Percentiles rank a stretch among this genome's conserved stretches.
phyloP scores from a whole-genome alignment of 2,888 invertebrate genomes.

The Eristalis pertinax region DNA sequence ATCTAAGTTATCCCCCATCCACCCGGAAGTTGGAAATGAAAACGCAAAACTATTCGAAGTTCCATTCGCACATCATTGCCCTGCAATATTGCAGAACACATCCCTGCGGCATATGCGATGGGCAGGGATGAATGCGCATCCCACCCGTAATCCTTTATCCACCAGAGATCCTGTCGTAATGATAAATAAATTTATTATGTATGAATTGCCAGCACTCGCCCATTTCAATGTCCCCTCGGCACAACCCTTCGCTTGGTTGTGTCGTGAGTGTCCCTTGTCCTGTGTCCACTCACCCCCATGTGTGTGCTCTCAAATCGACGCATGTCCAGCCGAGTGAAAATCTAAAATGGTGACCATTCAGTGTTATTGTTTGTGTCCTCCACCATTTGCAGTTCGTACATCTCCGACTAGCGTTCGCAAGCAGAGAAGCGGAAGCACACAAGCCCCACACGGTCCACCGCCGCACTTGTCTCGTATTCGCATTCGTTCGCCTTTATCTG shows the following conservation, averaged over 20 bases:
- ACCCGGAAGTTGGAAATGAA: constrained; percentile 12
- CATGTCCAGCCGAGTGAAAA: constrained; percentile 57
- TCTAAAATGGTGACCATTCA: constrained; percentile 65
- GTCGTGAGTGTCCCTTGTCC: constrained; percentile 5
- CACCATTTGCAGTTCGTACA: constrained; percentile 2
- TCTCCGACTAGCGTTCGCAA: too few relatives aligned
- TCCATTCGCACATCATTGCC: constrained; percentile 15
- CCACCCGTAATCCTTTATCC: constrained; percentile 63
- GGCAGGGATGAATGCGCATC: constrained; percentile 26
- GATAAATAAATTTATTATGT: constrained; percentile 81
- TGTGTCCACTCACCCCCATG: constrained; percentile 57
- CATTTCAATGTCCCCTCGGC: constrained; percentile 37
- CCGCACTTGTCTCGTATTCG: not conserved
- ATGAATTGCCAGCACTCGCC: constrained; percentile 75
- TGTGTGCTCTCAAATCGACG: constrained; percentile 51
- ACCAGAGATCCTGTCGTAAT: constrained; percentile 76
- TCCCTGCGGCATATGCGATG: not conserved
- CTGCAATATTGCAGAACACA: not conserved
- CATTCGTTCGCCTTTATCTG: constrained; percentile 53
- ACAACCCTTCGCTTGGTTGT: constrained; percentile 32
- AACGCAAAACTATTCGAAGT: constrained; percentile 10
- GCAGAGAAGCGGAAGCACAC: constrained; percentile 42
- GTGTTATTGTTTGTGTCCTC: not conserved
- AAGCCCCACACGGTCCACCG: not conserved
- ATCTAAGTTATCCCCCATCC: not conserved